Evolutionary conservation across 2,888 invertebrate species (phyloP).

Genomic region (Agonopterix alstromeriana): DNA sequence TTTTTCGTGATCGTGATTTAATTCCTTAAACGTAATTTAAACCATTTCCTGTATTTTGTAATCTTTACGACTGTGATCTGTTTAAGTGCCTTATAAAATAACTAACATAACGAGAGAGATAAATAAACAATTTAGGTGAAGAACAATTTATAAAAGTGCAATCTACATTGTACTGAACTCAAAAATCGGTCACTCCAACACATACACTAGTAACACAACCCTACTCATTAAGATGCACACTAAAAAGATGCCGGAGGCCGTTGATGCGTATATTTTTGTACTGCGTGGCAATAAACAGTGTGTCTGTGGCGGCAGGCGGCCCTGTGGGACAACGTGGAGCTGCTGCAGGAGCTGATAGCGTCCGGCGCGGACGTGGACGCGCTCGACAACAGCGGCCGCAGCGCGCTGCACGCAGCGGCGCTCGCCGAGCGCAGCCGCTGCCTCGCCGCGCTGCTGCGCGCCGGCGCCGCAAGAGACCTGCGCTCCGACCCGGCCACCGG

Average conservation of each 20-base stretch:
- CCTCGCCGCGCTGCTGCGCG: conserved; percentile 81
- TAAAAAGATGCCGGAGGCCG: not conserved
- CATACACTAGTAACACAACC: no score
- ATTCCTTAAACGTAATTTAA: no score
- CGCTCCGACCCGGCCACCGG: conserved; percentile 82
- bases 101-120: no score
- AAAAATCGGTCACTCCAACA: no score
- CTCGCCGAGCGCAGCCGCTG: conserved; percentile 86
- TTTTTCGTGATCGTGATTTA: no score
- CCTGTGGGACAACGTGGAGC: conserved; percentile 91
- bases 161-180: no score
- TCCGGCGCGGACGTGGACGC: conserved; percentile 83
- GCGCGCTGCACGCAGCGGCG: conserved; percentile 89
- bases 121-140: no score
- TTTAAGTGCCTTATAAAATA: no score
- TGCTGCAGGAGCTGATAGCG: conserved; percentile 86
- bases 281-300: not conserved
- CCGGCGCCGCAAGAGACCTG: conserved; percentile 84
- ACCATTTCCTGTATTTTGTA: no score
- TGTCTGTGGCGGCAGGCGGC: conserved; percentile 77
- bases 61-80: no score
- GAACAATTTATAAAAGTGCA: no score
- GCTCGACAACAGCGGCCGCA: conserved; percentile 84
- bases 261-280: not conserved
- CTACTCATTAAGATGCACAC: not conserved